phyloP scores from a whole-genome alignment of 2,113 vertebrate species.

The Corythornis cristatus region DNA sequence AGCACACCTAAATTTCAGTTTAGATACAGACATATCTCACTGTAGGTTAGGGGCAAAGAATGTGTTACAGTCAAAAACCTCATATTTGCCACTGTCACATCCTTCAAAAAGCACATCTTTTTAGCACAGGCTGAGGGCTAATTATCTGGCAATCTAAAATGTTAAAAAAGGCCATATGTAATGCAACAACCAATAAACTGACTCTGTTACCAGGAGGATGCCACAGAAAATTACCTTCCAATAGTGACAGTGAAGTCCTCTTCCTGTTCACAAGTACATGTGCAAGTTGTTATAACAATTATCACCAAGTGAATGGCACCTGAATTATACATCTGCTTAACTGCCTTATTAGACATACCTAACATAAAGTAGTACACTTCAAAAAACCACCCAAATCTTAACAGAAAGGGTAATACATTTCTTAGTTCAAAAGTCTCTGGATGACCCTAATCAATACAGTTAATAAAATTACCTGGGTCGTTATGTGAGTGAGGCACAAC shows the following conservation, averaged over 20 bases:
- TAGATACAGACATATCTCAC: not conserved
- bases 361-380: not conserved
- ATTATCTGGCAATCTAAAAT: not conserved
- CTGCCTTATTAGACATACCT: not conserved
- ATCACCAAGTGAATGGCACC: not conserved
- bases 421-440: not conserved
- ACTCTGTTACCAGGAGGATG: not conserved
- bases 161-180: not conserved
- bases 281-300: not conserved
- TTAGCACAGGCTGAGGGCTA: not conserved
- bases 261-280: not conserved
- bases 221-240: not conserved
- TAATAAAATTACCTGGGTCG: slow-evolving; percentile 86
- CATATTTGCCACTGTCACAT: not conserved
- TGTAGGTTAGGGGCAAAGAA: not conserved
- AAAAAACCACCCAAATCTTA: not conserved
- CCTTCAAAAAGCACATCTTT: not conserved
- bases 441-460: not conserved
- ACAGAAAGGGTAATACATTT: not conserved
- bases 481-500: slow-evolving; percentile 95
- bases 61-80: not conserved
- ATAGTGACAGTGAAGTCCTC: not conserved
- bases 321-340: not conserved
- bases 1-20: not conserved
- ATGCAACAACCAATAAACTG: not conserved